Evolutionary conservation across 2,113 vertebrate genomes (phyloP).

Genomic region (Dasyurus viverrinus): DNA sequence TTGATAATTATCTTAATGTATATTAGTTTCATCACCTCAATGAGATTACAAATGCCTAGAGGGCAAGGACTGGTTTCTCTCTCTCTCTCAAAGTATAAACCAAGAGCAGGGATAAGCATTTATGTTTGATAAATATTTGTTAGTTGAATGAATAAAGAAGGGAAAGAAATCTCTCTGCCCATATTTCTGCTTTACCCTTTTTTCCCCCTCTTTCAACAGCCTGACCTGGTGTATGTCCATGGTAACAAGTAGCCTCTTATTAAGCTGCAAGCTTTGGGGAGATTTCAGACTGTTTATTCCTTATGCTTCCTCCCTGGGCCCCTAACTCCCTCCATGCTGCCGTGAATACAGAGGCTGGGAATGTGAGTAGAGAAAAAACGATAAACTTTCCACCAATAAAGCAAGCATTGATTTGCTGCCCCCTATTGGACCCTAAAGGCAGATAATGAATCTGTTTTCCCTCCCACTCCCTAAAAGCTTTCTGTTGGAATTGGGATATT

Average conservation of each 20-base stretch:
- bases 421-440: conserved; percentile 65
- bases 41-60: background rate
- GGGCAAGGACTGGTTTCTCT: background rate
- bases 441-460: background rate
- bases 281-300: background rate
- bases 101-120: background rate
- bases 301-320: background rate
- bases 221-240: background rate
- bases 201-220: background rate
- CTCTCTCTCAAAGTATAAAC: background rate
- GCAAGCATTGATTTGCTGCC: conserved; percentile 60
- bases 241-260: background rate
- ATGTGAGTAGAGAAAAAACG: background rate
- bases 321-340: background rate
- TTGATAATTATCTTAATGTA: background rate
- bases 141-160: background rate
- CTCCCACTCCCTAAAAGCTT: accelerated
- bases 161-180: background rate
- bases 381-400: background rate
- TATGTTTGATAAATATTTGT: background rate
- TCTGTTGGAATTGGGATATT: too few relatives aligned
- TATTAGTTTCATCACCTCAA: background rate
- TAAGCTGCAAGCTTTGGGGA: background rate
- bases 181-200: background rate
- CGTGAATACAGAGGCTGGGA: background rate